Conservation (phyloP, 1,140 invertebrate species). For the Centruroides sculpturatus region DNA sequence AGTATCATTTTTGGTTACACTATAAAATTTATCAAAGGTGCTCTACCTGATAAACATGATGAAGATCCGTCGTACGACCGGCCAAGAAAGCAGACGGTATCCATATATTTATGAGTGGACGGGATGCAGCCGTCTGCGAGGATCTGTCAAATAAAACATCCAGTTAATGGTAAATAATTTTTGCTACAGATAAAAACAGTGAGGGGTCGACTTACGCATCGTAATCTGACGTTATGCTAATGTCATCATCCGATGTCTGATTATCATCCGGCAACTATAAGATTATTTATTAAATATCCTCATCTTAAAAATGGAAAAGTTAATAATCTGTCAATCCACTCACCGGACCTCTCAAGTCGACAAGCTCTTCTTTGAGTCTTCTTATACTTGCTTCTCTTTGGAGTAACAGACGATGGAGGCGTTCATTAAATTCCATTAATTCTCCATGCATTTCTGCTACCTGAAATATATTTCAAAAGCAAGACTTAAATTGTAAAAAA, state of each 20-base stretch:
- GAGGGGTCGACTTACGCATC: conserved; percentile 15
- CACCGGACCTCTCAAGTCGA: conserved; percentile 42
- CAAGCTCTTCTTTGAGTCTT: conserved; percentile 46
- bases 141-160: conserved; percentile 7
- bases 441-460: conserved; percentile 94
- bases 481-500: no score
- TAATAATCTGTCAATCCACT: conserved; percentile 14
- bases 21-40: neutral
- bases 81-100: conserved; percentile 80
- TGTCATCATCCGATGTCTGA: conserved; percentile 20
- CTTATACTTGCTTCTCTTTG: conserved; percentile 47
- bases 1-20: neutral
- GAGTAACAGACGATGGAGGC: conserved; percentile 38
- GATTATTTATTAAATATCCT: neutral
- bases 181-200: no score
- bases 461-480: conserved; percentile 26
- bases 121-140: conserved; percentile 16
- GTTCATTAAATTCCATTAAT: conserved; percentile 81
- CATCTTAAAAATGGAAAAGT: no score
- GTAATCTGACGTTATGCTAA: conserved; percentile 23
- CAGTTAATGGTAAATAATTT: no score
- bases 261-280: conserved; percentile 22
- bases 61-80: conserved; percentile 52
- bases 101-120: conserved; percentile 65
- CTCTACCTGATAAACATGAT: conserved; percentile 74